These are phyloP conservation scores for Dendrolimus pini DNA, from an alignment of 2,888 invertebrate species.

Conservation along the genomic window DNA sequence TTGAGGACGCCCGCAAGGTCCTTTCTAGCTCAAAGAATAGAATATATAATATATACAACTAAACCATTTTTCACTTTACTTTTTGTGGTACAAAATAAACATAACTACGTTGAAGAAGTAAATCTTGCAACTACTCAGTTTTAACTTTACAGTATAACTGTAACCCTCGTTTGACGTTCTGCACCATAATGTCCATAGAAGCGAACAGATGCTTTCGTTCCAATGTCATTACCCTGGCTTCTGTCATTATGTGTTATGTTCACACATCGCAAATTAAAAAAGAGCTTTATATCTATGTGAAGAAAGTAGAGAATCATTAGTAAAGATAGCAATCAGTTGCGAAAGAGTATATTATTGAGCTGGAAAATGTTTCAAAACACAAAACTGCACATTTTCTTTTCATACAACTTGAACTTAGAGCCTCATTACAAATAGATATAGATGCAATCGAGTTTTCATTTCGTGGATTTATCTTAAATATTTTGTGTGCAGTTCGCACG, in stretches of 20 bases:
- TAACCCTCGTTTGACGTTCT: slow-evolving; percentile 27
- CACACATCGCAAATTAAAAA: slow-evolving; percentile 17
- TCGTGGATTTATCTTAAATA: too few relatives aligned
- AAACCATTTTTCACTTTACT: too few relatives aligned
- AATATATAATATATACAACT: too few relatives aligned
- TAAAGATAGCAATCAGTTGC: slow-evolving; percentile 29
- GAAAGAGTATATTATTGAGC: slow-evolving; percentile 50
- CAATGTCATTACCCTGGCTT: slow-evolving; percentile 61
- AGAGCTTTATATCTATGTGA: slow-evolving; percentile 19
- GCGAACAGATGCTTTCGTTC: slow-evolving; percentile 62
- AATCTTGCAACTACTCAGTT: slow-evolving; percentile 15
- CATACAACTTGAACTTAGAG: slow-evolving; percentile 20
- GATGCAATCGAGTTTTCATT: too few relatives aligned
- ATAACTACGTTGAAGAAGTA: too few relatives aligned
- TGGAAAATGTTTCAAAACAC: slow-evolving; percentile 52
- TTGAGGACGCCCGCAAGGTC: too few relatives aligned
- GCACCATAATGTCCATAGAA: slow-evolving; percentile 57
- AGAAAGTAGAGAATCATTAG: slow-evolving; percentile 23
- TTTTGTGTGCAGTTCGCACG: too few relatives aligned
- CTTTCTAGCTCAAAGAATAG: too few relatives aligned
- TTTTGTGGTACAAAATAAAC: too few relatives aligned
- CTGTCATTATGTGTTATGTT: slow-evolving; percentile 27
- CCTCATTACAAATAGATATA: slow-evolving; percentile 1
- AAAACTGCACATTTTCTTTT: slow-evolving; percentile 46
- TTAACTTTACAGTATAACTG: slow-evolving; percentile 27